Conservation (phyloP, 2,113 vertebrate species). For the Asarcornis scutulata region DNA sequence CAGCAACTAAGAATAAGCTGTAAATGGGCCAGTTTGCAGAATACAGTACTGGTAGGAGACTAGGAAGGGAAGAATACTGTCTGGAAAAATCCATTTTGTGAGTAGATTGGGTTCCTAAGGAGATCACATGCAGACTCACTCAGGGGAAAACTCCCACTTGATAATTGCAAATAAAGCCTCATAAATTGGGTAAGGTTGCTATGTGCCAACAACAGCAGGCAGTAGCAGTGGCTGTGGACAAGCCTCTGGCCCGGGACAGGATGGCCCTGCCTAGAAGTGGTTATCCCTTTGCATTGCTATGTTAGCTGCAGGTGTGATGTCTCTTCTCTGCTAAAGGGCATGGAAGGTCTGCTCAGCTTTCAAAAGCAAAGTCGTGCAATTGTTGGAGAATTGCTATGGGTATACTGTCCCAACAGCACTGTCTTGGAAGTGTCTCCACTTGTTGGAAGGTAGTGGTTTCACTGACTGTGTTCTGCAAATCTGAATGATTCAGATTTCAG, state of each 20-base stretch:
- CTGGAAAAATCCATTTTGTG: not conserved
- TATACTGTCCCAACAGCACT: not conserved
- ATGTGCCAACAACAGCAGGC: not conserved
- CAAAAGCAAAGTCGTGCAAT: not conserved
- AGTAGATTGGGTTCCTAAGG: not conserved
- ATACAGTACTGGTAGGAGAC: not conserved
- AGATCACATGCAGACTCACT: not conserved
- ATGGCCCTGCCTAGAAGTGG: not conserved
- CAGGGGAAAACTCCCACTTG: fast-evolving
- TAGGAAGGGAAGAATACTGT: not conserved
- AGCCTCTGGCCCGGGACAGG: not conserved
- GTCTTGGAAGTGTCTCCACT: not conserved
- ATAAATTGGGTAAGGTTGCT: not conserved
- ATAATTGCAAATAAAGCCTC: not conserved
- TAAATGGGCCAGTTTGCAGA: not conserved
- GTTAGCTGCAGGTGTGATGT: not conserved
- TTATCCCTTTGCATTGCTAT: not conserved
- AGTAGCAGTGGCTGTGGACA: not conserved
- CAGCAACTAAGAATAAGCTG: not conserved
- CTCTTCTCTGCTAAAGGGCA: not conserved
- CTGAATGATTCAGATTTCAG: not conserved
- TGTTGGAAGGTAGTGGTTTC: not conserved
- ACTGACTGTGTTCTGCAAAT: not conserved
- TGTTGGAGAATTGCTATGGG: not conserved
- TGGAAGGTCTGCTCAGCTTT: not conserved